A percentile compares a stretch with the other conserved stretches of the same genome.
Evolutionary conservation across 2,888 invertebrate genomes (phyloP).

Genomic region (Creontiades dilutus): DNA sequence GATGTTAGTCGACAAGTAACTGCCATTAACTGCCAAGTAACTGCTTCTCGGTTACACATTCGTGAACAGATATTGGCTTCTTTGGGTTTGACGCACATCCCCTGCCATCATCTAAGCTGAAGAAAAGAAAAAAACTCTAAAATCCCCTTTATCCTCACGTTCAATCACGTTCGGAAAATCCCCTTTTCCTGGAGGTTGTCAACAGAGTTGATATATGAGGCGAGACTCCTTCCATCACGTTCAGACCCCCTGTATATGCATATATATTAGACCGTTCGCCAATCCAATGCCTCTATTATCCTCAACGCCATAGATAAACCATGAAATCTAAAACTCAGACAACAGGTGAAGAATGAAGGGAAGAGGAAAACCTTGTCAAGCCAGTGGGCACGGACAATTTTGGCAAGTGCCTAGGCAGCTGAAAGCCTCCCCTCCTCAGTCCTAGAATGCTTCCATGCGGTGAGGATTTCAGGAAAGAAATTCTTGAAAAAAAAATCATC

Average conservation of each 20-base stretch:
- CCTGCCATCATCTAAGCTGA: not conserved
- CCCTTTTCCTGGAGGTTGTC: conserved; percentile 6
- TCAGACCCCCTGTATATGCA: not conserved
- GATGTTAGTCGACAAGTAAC: too few species aligned
- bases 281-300: conserved; percentile 3
- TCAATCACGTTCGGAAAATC: conserved; percentile 21
- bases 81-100: not conserved
- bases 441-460: too few species aligned
- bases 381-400: too few species aligned
- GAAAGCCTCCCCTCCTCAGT: too few species aligned
- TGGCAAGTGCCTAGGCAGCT: too few species aligned
- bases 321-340: not conserved
- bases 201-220: conserved; percentile 36
- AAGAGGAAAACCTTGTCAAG: not conserved
- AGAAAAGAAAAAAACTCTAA: conserved; percentile 2
- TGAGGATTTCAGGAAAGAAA: too few species aligned
- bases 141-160: not conserved
- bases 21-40: too few species aligned
- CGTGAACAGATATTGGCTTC: too few species aligned
- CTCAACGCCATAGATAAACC: not conserved
- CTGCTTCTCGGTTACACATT: too few species aligned
- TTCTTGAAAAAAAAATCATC: too few species aligned
- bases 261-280: conserved; percentile 12
- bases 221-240: not conserved
- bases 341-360: conserved; percentile 14